Conservation (phyloP, 2,797 vertebrate genomes). For the Heterohyrax brucei region DNA sequence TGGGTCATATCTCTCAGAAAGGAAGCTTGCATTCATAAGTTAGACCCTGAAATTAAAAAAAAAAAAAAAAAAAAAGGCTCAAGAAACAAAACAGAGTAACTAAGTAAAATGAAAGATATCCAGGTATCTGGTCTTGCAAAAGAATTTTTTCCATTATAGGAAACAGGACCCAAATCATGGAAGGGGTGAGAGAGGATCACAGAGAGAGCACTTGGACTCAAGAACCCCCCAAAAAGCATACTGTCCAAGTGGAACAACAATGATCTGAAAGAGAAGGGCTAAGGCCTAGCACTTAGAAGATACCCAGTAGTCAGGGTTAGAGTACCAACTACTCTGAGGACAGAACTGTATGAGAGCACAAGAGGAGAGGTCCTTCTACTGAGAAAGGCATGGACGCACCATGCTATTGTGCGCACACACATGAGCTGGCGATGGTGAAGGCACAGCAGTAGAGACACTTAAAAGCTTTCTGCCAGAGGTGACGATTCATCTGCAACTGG, state of each 20-base stretch:
- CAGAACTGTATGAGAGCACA: neutral
- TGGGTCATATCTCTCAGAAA: neutral
- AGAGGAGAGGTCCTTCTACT: neutral
- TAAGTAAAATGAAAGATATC: neutral
- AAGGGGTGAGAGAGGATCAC: neutral
- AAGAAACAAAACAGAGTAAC: neutral
- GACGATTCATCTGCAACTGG: neutral
- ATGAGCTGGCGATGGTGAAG: rapidly evolving
- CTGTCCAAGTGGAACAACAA: no score
- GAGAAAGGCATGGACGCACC: rapidly evolving
- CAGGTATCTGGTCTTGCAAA: neutral
- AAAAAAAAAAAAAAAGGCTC: neutral
- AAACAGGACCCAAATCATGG: neutral
- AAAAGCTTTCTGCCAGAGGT: neutral
- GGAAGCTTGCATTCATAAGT: neutral
- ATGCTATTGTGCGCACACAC: rapidly evolving
- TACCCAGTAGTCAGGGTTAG: neutral
- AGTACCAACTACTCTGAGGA: neutral
- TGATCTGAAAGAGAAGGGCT: neutral
- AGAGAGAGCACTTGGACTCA: no score
- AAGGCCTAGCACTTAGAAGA: neutral
- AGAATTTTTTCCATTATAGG: neutral
- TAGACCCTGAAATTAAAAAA: neutral
- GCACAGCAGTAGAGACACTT: rapidly evolving
- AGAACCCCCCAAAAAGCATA: neutral